These are phyloP conservation scores for Neomorphus geoffroyi DNA, from an alignment of 2,797 vertebrate genomes.

Conservation along the genomic window DNA sequence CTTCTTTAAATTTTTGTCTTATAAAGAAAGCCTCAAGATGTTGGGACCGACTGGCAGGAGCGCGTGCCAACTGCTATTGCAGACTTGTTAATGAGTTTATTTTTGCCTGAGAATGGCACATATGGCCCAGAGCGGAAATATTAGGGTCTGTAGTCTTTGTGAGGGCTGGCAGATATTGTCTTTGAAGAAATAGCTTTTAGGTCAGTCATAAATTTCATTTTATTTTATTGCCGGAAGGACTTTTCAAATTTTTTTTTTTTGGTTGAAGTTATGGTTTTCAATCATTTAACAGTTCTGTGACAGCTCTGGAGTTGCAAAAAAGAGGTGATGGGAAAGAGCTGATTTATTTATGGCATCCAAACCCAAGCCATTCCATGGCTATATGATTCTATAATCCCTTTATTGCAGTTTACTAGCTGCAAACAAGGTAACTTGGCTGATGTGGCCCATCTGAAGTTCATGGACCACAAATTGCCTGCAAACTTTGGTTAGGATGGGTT, in stretches of 20 bases:
- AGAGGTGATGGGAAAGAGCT: background rate
- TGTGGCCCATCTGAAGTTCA: background rate
- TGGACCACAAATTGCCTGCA: background rate
- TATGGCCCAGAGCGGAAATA: constrained; percentile 76
- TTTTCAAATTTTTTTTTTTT: background rate
- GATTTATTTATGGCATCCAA: background rate
- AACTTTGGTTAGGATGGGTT: background rate
- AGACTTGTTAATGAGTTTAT: constrained; percentile 78
- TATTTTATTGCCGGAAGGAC: background rate
- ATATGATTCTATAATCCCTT: background rate
- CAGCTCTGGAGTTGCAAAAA: background rate
- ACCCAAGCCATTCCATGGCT: no score
- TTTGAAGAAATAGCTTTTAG: constrained; percentile 24
- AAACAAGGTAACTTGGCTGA: background rate
- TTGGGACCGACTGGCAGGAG: constrained; percentile 74
- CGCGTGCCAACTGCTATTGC: constrained; percentile 72
- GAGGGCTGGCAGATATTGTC: constrained; percentile 73
- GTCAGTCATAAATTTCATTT: constrained; percentile 12
- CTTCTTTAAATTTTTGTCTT: background rate
- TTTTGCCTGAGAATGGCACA: constrained; percentile 75
- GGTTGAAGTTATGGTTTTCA: background rate
- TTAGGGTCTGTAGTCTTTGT: constrained; percentile 72
- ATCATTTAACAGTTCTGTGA: background rate
- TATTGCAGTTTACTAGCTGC: background rate
- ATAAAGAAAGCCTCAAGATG: constrained; percentile 77